Conservation (phyloP, 2,888 invertebrate genomes). For the Metopia argyrocephala region DNA sequence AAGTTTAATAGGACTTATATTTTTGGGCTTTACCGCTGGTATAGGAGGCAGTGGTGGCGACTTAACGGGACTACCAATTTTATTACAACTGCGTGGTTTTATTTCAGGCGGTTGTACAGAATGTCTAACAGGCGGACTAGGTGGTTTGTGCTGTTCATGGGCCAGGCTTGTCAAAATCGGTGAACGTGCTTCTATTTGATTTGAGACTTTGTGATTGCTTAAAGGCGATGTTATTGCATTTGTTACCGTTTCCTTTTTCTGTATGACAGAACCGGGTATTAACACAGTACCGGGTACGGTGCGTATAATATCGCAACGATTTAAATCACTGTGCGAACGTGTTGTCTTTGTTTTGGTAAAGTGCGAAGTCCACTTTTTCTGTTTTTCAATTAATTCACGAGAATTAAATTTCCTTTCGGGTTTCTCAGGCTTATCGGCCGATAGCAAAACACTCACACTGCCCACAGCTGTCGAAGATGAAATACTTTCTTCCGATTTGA, state of each 20-base stretch:
- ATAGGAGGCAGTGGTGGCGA: slow-evolving; percentile 77
- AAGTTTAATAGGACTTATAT: slow-evolving; percentile 76
- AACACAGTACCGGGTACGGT: slow-evolving; percentile 80
- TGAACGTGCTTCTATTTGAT: slow-evolving; percentile 65
- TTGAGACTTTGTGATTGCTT: slow-evolving; percentile 62
- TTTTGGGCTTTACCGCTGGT: slow-evolving; percentile 77
- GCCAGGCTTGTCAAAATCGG: slow-evolving; percentile 64
- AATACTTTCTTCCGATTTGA: slow-evolving; percentile 80
- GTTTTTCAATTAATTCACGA: slow-evolving; percentile 92
- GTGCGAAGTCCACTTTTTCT: slow-evolving; percentile 94
- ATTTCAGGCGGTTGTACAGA: slow-evolving; percentile 77
- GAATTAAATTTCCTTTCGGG: slow-evolving; percentile 90
- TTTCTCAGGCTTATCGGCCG: slow-evolving; percentile 86
- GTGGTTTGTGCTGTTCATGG: slow-evolving; percentile 69
- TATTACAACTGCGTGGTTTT: slow-evolving; percentile 76
- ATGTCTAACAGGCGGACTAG: slow-evolving; percentile 75
- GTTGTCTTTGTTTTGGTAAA: slow-evolving; percentile 87
- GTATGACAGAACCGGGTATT: slow-evolving; percentile 78
- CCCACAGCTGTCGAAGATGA: slow-evolving; percentile 34
- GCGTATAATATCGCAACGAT: slow-evolving; percentile 79
- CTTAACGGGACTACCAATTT: slow-evolving; percentile 77
- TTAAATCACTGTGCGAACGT: slow-evolving; percentile 83
- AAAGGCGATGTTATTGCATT: slow-evolving; percentile 39
- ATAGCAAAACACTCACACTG: slow-evolving; percentile 42
- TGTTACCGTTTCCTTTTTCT: slow-evolving; percentile 69